A percentile compares a stretch with the other conserved stretches of the same genome.
phyloP scores from a whole-genome alignment of 2,797 vertebrate species.

The Scarus forsteni region DNA sequence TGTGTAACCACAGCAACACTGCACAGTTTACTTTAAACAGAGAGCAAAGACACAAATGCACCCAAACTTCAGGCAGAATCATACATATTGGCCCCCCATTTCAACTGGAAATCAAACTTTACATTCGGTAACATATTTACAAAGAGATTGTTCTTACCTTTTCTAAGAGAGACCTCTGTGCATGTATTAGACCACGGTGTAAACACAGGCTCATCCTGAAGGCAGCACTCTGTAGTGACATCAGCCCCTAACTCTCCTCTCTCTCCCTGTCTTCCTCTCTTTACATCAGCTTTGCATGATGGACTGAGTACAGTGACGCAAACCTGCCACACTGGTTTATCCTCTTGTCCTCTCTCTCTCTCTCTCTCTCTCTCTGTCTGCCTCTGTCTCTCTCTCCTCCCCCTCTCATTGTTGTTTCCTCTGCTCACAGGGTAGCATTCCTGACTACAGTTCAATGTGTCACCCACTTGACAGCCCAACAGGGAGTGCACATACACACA shows the following conservation, averaged over 20 bases:
- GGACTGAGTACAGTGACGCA: constrained; percentile 74
- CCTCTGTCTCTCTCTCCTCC: constrained; percentile 68
- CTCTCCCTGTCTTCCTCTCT: constrained; percentile 45
- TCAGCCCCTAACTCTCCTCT: constrained; percentile 44
- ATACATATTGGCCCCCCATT: neutral
- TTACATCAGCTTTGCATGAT: constrained; percentile 80
- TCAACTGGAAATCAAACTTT: neutral
- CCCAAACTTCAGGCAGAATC: neutral
- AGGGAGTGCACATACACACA: constrained; percentile 15
- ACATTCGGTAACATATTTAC: neutral
- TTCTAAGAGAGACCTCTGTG: constrained; percentile 8
- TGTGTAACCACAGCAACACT: constrained; percentile 70
- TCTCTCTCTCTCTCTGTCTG: constrained; percentile 47
- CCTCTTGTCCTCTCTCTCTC: constrained; percentile 64
- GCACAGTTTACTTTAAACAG: constrained; percentile 26
- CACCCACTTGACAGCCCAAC: constrained; percentile 41
- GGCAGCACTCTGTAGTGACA: constrained; percentile 45
- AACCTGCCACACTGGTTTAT: constrained; percentile 86
- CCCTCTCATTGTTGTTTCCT: constrained; percentile 74
- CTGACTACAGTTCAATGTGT: constrained; percentile 64
- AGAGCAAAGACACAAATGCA: constrained; percentile 11
- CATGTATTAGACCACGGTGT: constrained; percentile 17
- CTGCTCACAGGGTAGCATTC: constrained; percentile 77
- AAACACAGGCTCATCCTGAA: constrained; percentile 36
- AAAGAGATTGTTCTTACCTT: constrained; percentile 58